Percentiles rank a stretch among this genome's conserved stretches.
Evolutionary conservation across 2,888 invertebrate genomes (phyloP).

Genomic region (Zeuzera pyrina): DNA sequence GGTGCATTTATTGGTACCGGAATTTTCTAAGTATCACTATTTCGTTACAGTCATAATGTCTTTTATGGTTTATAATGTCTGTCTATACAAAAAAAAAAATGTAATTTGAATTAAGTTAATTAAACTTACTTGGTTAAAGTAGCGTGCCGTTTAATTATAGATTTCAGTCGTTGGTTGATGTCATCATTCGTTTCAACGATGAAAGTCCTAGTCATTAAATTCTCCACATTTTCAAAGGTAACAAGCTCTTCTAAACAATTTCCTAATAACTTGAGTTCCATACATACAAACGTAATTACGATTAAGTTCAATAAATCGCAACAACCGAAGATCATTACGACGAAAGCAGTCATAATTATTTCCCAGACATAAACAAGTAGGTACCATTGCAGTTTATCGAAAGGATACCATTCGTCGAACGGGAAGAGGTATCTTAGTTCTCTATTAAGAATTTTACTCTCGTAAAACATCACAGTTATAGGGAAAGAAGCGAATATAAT

Average conservation of each 20-base stretch:
- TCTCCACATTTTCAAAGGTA: conserved; percentile 25
- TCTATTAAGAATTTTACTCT: conserved; percentile 26
- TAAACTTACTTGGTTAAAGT: conserved; percentile 35
- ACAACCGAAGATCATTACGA: conserved; percentile 37
- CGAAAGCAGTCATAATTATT: conserved; percentile 40
- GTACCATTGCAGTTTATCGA: conserved; percentile 50
- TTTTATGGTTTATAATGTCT: no score
- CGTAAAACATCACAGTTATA: conserved; percentile 42
- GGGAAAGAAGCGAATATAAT: conserved; percentile 41
- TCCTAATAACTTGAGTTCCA: conserved; percentile 49
- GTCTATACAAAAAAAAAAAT: no score
- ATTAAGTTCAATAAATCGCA: conserved; percentile 40
- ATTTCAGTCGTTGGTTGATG: conserved; percentile 33
- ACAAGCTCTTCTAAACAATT: conserved; percentile 32
- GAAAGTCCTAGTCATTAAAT: conserved; percentile 18
- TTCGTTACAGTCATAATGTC: no score
- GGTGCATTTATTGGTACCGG: no score
- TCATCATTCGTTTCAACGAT: conserved; percentile 20
- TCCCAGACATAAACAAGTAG: conserved; percentile 48
- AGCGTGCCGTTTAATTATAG: conserved; percentile 36
- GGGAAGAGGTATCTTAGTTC: conserved; percentile 39
- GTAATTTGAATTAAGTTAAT: background rate
- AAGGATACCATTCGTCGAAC: conserved; percentile 58
- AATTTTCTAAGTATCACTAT: no score
- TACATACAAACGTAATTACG: conserved; percentile 39